Evolutionary conservation across 2,113 vertebrate genomes (phyloP).

Genomic region (Bos indicus): DNA sequence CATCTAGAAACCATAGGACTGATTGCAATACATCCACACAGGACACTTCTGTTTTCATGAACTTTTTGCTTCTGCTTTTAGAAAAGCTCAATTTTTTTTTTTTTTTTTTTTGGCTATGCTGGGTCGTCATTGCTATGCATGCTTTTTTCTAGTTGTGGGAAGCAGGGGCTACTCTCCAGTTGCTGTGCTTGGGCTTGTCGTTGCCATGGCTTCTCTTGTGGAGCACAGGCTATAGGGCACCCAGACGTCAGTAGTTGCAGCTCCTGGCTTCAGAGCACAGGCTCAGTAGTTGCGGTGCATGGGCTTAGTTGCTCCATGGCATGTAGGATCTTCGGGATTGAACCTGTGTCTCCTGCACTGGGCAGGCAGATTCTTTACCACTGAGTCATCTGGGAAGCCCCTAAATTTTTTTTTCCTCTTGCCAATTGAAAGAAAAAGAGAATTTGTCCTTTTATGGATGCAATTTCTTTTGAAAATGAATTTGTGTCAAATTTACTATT

Average conservation of each 20-base stretch:
- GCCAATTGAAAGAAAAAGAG: not conserved
- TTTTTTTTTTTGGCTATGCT: not conserved
- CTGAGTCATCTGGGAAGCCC: not conserved
- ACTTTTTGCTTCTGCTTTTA: constrained; percentile 3
- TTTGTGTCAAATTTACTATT: not conserved
- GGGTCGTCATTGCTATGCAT: not conserved
- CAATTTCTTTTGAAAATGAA: constrained; percentile 30
- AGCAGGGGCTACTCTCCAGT: not conserved
- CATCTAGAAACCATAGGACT: not conserved
- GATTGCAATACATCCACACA: not conserved
- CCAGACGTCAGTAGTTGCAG: not conserved
- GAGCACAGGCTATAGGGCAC: not conserved
- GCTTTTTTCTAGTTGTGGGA: not conserved
- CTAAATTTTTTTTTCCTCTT: not conserved
- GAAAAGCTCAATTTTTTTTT: not conserved
- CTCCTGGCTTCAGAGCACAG: not conserved
- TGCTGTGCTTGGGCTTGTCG: not conserved
- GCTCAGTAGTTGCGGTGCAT: not conserved
- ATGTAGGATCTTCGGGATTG: not conserved
- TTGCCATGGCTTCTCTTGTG: not conserved
- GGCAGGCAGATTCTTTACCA: not conserved
- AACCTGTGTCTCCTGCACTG: not conserved
- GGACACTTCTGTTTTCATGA: not conserved
- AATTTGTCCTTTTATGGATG: not conserved
- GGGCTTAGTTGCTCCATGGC: not conserved